Base-by-base conservation (phyloP, 2,797 vertebrate species). In the Telmatherina bonti region DNA sequence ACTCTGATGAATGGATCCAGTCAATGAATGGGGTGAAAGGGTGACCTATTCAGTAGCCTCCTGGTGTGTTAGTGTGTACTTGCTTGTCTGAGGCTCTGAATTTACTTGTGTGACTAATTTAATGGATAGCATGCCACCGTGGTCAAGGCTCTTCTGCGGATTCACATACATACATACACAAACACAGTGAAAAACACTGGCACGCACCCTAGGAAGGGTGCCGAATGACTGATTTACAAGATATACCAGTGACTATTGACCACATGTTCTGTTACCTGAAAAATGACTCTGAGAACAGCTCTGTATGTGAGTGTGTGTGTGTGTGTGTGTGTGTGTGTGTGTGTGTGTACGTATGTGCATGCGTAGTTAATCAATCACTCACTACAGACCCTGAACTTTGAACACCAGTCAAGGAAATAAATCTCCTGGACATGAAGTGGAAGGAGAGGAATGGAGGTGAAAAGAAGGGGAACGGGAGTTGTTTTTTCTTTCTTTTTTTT, bases 381-480 rank as follows among this genome's bases (percentile, higher is more conserved):
- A 82, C 79, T 77, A 60, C 73, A 89, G 87, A 88, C 89, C 90
- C 79, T 91, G 90, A 91, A 91, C 91, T 93, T 83, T 89, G 60
- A 79, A 70, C 83, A 82, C 7, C 9, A 72, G 70, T 49, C 18
- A 36, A 73, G 68, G 70, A 85, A 85, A 92, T 88, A 85, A 87
- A 91, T 88, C 86, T 72, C 22, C 63, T 67, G 67, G 70, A 79
- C 74, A 72, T 67, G 52, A 76, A 69, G 54, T 51, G 67, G 52
- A 75, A 45, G 41, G 22, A 63, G 63, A 65, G 30, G 35, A 58
- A 72, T 41, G 35, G 29, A 74, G 57, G 60, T 27, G 38, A 61
- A 70, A 69, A 62, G 12, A 35, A 2, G 10, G 36, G 4, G 24
- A 31, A 38, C 13, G 7, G 51, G 24, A 29, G 5, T 13, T 49